Evolutionary conservation across 2,113 vertebrate species (phyloP).

Genomic region (Tretioscincus oriximinensis): DNA sequence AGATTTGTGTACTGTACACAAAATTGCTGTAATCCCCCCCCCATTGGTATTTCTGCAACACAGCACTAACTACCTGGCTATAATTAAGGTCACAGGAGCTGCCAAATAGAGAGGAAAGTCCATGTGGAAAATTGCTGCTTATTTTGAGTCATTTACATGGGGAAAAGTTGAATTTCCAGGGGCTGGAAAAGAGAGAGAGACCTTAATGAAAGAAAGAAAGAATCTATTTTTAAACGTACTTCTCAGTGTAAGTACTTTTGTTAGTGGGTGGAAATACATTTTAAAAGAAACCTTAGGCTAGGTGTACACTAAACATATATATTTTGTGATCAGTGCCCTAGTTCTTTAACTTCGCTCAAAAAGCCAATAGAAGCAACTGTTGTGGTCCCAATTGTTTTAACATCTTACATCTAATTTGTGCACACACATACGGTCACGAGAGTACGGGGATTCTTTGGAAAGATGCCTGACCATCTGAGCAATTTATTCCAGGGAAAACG

Average conservation of each 20-base stretch:
- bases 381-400: too few species aligned
- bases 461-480: too few species aligned
- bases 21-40: slow-evolving; percentile 21
- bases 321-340: too few species aligned
- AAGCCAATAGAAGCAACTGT: too few species aligned
- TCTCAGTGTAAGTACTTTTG: background rate
- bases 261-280: too few species aligned
- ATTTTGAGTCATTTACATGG: background rate
- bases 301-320: too few species aligned
- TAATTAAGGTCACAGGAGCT: slow-evolving; percentile 49
- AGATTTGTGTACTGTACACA: slow-evolving; percentile 29
- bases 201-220: background rate
- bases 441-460: too few species aligned
- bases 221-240: background rate
- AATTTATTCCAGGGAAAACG: too few species aligned
- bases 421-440: too few species aligned
- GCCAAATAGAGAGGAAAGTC: slow-evolving; percentile 4
- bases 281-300: too few species aligned
- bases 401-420: background rate
- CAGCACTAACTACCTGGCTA: background rate
- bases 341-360: too few species aligned
- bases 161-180: background rate
- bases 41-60: slow-evolving; percentile 13
- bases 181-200: background rate
- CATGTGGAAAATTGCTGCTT: slow-evolving; percentile 42